phyloP scores from a whole-genome alignment of 1,140 invertebrate species.

The Conus betulinus region DNA sequence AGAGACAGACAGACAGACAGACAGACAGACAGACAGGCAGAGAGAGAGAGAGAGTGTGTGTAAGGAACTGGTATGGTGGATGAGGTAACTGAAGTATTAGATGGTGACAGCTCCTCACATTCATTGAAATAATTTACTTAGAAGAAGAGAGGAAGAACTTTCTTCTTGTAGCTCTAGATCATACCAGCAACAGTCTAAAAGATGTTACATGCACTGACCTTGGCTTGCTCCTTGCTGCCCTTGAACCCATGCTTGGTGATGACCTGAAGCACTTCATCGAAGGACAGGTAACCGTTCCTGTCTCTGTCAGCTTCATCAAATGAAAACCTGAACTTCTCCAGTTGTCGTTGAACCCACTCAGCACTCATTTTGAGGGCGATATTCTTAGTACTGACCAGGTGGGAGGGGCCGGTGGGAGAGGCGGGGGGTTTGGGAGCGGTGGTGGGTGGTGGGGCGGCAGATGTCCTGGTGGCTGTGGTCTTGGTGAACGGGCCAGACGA shows the following conservation, averaged over 20 bases:
- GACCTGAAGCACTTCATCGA: conserved; percentile 56
- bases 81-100: too few relatives aligned
- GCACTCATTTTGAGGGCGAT: conserved; percentile 54
- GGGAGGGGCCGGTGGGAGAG: not conserved
- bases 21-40: not conserved
- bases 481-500: not conserved
- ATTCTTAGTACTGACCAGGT: conserved; percentile 33
- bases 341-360: conserved; percentile 60
- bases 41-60: too few relatives aligned
- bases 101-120: too few relatives aligned
- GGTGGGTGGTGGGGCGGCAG: not conserved
- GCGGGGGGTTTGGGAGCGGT: not conserved
- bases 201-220: conserved; percentile 45
- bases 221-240: conserved; percentile 57
- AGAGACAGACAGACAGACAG: conserved; percentile 11
- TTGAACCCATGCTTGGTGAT: conserved; percentile 60
- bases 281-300: conserved; percentile 62
- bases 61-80: too few relatives aligned
- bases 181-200: too few relatives aligned
- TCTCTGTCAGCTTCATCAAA: conserved; percentile 67
- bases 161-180: too few relatives aligned
- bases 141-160: too few relatives aligned
- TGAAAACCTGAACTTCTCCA: conserved; percentile 58
- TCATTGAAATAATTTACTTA: too few relatives aligned
- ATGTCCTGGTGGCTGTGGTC: not conserved